These are phyloP conservation scores for Takifugu rubripes DNA, from an alignment of 2,797 vertebrate genomes.

Conservation along the genomic window DNA sequence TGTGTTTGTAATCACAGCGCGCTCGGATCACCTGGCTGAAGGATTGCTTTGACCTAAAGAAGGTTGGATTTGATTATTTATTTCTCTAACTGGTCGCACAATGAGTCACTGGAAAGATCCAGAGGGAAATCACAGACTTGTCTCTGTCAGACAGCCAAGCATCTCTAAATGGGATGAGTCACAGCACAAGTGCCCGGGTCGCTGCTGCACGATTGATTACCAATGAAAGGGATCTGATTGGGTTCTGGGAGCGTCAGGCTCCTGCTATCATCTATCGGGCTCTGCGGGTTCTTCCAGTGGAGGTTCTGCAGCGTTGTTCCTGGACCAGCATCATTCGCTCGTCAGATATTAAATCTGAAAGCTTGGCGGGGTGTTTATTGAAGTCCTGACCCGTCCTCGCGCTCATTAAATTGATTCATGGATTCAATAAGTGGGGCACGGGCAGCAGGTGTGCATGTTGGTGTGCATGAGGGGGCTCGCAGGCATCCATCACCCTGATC, in stretches of 20 bases:
- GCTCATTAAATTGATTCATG: constrained; percentile 86
- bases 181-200: constrained; percentile 66
- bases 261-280: not conserved
- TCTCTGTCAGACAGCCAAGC: constrained; percentile 59
- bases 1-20: constrained; percentile 41
- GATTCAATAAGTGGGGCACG: constrained; percentile 76
- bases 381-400: constrained; percentile 76
- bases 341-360: constrained; percentile 56
- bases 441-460: constrained; percentile 70
- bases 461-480: constrained; percentile 44
- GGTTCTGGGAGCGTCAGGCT: constrained; percentile 56
- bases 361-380: constrained; percentile 74
- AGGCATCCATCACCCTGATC: constrained; percentile 72
- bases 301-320: constrained; percentile 37
- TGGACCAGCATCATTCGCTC: constrained; percentile 58
- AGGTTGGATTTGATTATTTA: constrained; percentile 19
- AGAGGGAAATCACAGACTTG: constrained; percentile 66
- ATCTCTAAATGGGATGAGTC: constrained; percentile 71
- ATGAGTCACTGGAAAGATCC: constrained; percentile 26
- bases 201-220: constrained; percentile 78
- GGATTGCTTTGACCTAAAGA: constrained; percentile 36
- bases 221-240: constrained; percentile 67
- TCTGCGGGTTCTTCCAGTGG: not conserved
- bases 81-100: too few species aligned
- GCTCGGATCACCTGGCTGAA: constrained; percentile 24